Base-by-base conservation (phyloP, 2,888 invertebrate species). In the Agrotis segetum region DNA sequence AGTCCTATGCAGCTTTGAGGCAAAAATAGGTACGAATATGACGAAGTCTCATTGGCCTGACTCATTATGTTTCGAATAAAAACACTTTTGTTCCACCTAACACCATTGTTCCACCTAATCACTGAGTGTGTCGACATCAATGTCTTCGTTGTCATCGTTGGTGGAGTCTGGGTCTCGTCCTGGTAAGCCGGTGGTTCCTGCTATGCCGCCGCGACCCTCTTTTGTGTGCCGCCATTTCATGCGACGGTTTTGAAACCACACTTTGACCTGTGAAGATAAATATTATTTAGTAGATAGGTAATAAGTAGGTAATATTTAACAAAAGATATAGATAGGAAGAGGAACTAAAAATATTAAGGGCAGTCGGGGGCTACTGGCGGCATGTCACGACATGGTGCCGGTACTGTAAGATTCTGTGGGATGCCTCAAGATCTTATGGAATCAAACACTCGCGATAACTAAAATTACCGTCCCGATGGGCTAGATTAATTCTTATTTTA, bases 181-280 rank as follows among this genome's bases (percentile, higher is more conserved):
- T 19, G 91, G 87, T 61, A 89, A 77, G 11, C 87, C 85, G 0
- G 87, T 81, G 0, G 86, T 74, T 19, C 89, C 81, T 16, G 86
- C 81, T 13, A 87, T 78, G 0, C 92, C 91, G 14, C 92, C 92
- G n/a, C 96, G 93, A 0, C 96, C 97, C 85, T 98, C 98, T 82
- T 97, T 97, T 46, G 97, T 97, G 87, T 98, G 98, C 0, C 98
- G 97, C 98, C 98, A 98, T 91, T 98, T 98, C 98, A 98, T 98
- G 70, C 98, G 97, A 1, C 98, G 97, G 89, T 98, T 99, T 96
- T 99, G 99, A 91, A 99, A 99, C 99, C 99, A 99, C 3, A 99
- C 99, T 94, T 99, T 99, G 2, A 99, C 98, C 98, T 98, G 92
- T 16, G 85, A 61, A 80, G 49, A 62, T 52, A 74, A 53, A 47